phyloP scores from a whole-genome alignment of 2,888 invertebrate species.

The Timandra comae region DNA sequence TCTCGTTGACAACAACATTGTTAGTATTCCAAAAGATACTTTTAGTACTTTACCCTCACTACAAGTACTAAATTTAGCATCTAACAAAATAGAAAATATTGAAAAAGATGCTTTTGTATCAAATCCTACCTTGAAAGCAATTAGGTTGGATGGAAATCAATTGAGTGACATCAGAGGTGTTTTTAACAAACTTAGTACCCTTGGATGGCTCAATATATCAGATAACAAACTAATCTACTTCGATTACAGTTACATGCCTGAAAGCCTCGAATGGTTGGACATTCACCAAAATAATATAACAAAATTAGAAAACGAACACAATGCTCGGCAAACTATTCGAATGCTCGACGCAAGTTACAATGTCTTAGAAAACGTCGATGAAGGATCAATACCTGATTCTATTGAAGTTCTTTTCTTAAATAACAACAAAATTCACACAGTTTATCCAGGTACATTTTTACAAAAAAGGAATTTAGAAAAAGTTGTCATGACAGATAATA shows the following conservation, averaged over 20 bases:
- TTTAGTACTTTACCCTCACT: slow-evolving; percentile 83
- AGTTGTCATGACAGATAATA: slow-evolving; percentile 86
- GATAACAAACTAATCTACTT: slow-evolving; percentile 86
- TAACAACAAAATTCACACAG: slow-evolving; percentile 84
- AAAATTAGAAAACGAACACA: slow-evolving; percentile 84
- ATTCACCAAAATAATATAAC: slow-evolving; percentile 86
- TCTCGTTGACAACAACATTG: slow-evolving; percentile 86
- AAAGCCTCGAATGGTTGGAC: slow-evolving; percentile 86
- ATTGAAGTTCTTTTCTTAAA: slow-evolving; percentile 85
- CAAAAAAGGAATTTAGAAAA: slow-evolving; percentile 84
- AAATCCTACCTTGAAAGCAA: slow-evolving; percentile 83
- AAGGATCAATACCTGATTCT: slow-evolving; percentile 83
- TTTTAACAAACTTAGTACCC: slow-evolving; percentile 82
- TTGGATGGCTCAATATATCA: slow-evolving; percentile 88
- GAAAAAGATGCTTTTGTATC: slow-evolving; percentile 86
- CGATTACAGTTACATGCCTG: slow-evolving; percentile 87
- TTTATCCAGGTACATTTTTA: slow-evolving; percentile 83
- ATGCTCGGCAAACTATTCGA: slow-evolving; percentile 80
- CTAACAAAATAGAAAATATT: slow-evolving; percentile 84
- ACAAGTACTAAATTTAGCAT: slow-evolving; percentile 87
- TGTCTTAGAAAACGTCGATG: slow-evolving; percentile 81
- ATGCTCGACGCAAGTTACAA: slow-evolving; percentile 88
- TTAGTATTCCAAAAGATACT: slow-evolving; percentile 83
- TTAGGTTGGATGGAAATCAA: slow-evolving; percentile 86
- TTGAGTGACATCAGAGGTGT: slow-evolving; percentile 85